Percentiles rank a stretch among this genome's conserved stretches.
phyloP scores from a whole-genome alignment of 2,113 vertebrate genomes.

The Bubo blakistoni region DNA sequence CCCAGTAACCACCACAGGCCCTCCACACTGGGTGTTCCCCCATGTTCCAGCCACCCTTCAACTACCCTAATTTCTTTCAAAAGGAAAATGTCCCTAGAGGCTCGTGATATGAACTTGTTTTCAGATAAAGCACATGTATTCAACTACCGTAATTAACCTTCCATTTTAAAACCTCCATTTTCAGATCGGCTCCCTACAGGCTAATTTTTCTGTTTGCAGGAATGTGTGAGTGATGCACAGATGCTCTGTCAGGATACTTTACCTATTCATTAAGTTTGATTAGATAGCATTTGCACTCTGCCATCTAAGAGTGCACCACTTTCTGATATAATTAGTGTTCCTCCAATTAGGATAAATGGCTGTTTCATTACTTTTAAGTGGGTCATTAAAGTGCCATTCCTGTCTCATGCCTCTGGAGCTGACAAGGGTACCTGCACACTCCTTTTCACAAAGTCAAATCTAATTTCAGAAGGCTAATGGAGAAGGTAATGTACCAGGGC shows the following conservation, averaged over 20 bases:
- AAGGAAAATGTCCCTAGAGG: background rate
- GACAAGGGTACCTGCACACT: slow-evolving; percentile 6
- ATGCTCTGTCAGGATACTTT: background rate
- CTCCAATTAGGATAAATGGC: slow-evolving; percentile 52
- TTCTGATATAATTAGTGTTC: slow-evolving; percentile 33
- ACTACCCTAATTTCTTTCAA: background rate
- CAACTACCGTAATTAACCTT: background rate
- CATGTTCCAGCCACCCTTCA: background rate
- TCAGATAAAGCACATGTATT: background rate
- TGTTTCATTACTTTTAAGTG: slow-evolving; percentile 55
- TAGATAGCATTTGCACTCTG: slow-evolving; percentile 40
- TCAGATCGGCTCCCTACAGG: slow-evolving; percentile 20
- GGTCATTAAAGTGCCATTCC: slow-evolving; percentile 40
- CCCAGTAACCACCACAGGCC: background rate
- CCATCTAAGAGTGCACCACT: slow-evolving; percentile 8
- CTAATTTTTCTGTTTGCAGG: slow-evolving; percentile 32
- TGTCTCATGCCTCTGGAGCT: background rate
- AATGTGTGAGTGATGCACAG: background rate
- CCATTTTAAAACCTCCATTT: background rate
- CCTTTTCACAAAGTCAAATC: slow-evolving; percentile 12
- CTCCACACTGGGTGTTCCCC: background rate
- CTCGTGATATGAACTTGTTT: background rate
- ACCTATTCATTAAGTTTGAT: slow-evolving; percentile 48
- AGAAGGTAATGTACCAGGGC: background rate
- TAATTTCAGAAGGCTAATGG: slow-evolving; percentile 40